Conservation (phyloP, 2,113 vertebrate species). For the Myiagra hebetior region DNA sequence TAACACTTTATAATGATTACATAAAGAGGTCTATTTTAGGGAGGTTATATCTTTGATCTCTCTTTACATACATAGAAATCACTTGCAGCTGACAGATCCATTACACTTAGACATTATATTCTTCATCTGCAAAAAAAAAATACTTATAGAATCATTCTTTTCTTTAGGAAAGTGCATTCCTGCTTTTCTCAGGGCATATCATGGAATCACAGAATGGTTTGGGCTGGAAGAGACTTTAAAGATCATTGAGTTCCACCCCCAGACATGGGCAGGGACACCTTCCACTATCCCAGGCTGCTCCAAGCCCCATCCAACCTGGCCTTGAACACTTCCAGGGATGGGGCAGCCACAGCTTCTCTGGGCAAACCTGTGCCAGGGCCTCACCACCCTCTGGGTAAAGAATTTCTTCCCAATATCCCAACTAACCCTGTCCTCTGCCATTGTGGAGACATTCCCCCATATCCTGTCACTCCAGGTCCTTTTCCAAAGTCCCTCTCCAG, state of each 20-base stretch:
- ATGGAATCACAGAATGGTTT: not conserved
- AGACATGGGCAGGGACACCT: not conserved
- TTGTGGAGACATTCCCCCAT: not conserved
- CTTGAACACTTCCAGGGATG: not conserved
- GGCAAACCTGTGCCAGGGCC: not conserved
- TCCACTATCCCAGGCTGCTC: not conserved
- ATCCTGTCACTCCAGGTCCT: not conserved
- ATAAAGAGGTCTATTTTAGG: conserved; percentile 15
- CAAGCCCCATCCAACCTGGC: not conserved
- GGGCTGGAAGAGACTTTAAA: not conserved
- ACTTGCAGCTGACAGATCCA: conserved; percentile 1
- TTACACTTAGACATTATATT: not conserved
- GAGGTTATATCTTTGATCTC: conserved; percentile 2
- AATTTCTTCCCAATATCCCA: not conserved
- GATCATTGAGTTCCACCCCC: accelerated
- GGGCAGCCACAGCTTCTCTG: not conserved
- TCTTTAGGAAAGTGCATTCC: not conserved
- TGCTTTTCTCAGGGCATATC: conserved; percentile 4
- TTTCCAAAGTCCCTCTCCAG: not conserved
- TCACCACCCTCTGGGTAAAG: not conserved
- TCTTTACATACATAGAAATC: not conserved
- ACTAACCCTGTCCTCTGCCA: not conserved
- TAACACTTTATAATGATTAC: conserved; percentile 7
- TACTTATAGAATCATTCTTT: not conserved
- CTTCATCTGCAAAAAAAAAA: conserved; percentile 15